Evolutionary conservation across 1,140 invertebrate species (phyloP).

Genomic region (Sarcophaga bullata): DNA sequence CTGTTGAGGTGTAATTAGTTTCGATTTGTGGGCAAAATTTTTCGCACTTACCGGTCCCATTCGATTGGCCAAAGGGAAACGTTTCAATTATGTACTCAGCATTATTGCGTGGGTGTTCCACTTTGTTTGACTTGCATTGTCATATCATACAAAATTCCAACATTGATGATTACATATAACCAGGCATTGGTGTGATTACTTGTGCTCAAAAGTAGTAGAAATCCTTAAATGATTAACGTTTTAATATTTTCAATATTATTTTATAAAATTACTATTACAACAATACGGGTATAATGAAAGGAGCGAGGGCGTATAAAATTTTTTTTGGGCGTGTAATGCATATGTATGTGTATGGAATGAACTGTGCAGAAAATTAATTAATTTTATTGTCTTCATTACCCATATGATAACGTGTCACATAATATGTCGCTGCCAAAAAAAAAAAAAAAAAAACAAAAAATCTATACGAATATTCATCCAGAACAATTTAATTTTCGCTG

Average conservation of each 20-base stretch:
- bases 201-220: constrained; percentile 68
- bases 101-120: constrained; percentile 77
- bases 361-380: neutral
- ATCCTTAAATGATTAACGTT: neutral
- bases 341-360: too few relatives aligned
- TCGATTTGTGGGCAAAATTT: constrained; percentile 79
- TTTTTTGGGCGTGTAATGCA: too few relatives aligned
- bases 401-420: neutral
- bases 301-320: too few relatives aligned
- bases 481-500: too few relatives aligned
- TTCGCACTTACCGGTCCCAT: constrained; percentile 68
- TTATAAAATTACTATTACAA: too few relatives aligned
- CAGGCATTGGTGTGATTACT: constrained; percentile 69
- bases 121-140: constrained; percentile 64
- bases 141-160: constrained; percentile 64
- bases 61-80: constrained; percentile 59
- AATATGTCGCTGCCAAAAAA: neutral
- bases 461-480: neutral
- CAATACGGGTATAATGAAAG: too few relatives aligned
- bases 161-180: constrained; percentile 65
- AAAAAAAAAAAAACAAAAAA: neutral
- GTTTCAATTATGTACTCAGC: constrained; percentile 73
- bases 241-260: too few relatives aligned
- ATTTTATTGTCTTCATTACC: neutral
- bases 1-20: constrained; percentile 82